Evolutionary conservation across 2,797 vertebrate species (phyloP).

Genomic region (Erethizon dorsatum): DNA sequence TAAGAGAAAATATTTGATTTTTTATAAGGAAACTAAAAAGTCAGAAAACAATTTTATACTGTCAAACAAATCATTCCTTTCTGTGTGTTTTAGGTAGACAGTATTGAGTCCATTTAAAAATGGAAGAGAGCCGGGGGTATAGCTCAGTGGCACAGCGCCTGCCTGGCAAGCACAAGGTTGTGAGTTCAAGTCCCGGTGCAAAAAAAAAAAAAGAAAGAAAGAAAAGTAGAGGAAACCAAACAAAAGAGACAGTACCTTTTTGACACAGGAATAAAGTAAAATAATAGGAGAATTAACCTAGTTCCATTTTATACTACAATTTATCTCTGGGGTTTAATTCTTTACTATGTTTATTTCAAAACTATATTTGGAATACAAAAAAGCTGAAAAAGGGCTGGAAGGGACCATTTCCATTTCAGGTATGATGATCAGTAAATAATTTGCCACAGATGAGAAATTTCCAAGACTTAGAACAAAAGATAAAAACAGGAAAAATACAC

Average conservation of each 20-base stretch:
- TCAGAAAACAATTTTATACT: slow-evolving; percentile 28
- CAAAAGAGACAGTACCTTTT: neutral
- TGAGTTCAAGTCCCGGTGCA: too few species aligned
- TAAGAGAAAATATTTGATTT: neutral
- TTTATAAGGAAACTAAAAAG: slow-evolving; percentile 37
- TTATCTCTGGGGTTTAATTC: neutral
- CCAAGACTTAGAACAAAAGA: neutral
- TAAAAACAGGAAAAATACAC: neutral
- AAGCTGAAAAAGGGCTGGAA: neutral
- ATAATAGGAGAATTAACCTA: neutral
- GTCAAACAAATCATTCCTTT: neutral
- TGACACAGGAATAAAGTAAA: neutral
- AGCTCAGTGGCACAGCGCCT: too few species aligned
- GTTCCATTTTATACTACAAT: neutral
- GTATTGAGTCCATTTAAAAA: neutral
- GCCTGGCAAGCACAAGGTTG: too few species aligned
- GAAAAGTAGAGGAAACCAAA: neutral
- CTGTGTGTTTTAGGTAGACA: neutral
- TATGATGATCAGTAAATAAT: neutral
- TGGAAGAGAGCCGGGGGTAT: too few species aligned
- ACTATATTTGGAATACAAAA: neutral
- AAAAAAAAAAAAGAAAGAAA: neutral
- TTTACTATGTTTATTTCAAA: slow-evolving; percentile 22
- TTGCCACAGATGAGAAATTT: neutral
- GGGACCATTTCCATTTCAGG: neutral